Conservation (phyloP, 1,140 invertebrate species). For the Teleopsis dalmanni region DNA sequence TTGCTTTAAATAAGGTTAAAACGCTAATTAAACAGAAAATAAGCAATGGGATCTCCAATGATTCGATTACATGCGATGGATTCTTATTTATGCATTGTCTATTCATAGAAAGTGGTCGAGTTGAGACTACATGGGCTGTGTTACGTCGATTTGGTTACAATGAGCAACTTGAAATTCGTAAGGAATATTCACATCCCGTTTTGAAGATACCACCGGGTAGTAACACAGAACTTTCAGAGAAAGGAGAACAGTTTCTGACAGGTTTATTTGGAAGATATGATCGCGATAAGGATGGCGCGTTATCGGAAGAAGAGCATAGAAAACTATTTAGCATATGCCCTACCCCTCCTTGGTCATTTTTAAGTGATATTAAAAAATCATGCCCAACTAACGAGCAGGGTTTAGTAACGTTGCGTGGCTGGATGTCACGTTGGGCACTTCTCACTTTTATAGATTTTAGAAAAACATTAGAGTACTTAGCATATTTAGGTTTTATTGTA, state of each 20-base stretch:
- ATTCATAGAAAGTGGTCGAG: slow-evolving; percentile 95
- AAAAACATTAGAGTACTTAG: slow-evolving; percentile 88
- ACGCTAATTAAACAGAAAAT: slow-evolving; percentile 86
- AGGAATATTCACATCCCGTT: slow-evolving; percentile 83
- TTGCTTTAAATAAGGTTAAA: slow-evolving; percentile 96
- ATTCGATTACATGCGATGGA: slow-evolving; percentile 88
- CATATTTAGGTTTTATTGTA: slow-evolving; percentile 92
- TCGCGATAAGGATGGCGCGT: slow-evolving; percentile 82
- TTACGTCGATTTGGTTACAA: slow-evolving; percentile 97
- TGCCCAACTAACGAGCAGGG: slow-evolving; percentile 77
- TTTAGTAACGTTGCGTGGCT: slow-evolving; percentile 88
- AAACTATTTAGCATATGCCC: slow-evolving; percentile 90
- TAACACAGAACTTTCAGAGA: slow-evolving; percentile 83
- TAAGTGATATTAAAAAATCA: slow-evolving; percentile 64
- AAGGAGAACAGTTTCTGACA: slow-evolving; percentile 86
- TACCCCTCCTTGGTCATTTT: slow-evolving; percentile 68
- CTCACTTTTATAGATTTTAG: slow-evolving; percentile 81
- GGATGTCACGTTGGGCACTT: slow-evolving; percentile 89
- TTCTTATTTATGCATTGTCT: slow-evolving; percentile 95
- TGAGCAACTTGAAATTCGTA: slow-evolving; percentile 81
- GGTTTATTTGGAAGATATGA: slow-evolving; percentile 89
- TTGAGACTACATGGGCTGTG: slow-evolving; percentile 99
- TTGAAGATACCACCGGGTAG: slow-evolving; percentile 79
- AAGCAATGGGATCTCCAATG: slow-evolving; percentile 80
- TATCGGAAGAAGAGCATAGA: slow-evolving; percentile 83